Evolutionary conservation across 2,888 invertebrate genomes (phyloP).

Genomic region (Ennomos quercinarius): DNA sequence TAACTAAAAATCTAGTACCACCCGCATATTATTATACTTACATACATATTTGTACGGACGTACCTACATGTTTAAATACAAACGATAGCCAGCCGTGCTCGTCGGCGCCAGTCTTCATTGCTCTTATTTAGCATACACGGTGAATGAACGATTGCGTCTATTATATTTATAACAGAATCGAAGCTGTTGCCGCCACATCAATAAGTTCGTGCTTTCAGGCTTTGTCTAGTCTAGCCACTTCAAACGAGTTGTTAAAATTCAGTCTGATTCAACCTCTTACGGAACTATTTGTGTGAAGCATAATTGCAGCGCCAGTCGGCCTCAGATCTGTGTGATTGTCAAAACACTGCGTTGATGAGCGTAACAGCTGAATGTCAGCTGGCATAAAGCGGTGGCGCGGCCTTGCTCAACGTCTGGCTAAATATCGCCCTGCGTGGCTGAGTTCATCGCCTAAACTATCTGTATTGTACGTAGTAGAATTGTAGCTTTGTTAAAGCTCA

Average conservation of each 20-base stretch:
- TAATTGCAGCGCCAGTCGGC: slow-evolving; percentile 58
- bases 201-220: slow-evolving; percentile 15
- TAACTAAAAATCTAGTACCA: slow-evolving; percentile 1
- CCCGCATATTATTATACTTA: slow-evolving; percentile 22
- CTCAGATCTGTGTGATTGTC: slow-evolving; percentile 50
- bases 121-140: slow-evolving; percentile 51
- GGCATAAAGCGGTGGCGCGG: slow-evolving; percentile 41
- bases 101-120: slow-evolving; percentile 56
- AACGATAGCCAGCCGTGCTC: slow-evolving; percentile 40
- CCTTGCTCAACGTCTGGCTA: slow-evolving; percentile 55
- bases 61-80: too few relatives aligned
- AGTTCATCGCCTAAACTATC: slow-evolving; percentile 73
- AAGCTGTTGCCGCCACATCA: slow-evolving; percentile 43
- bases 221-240: slow-evolving; percentile 9
- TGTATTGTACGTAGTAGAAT: slow-evolving; percentile 48
- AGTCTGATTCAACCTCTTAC: slow-evolving; percentile 3
- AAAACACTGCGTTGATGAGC: slow-evolving; percentile 38
- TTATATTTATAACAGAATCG: slow-evolving; percentile 44
- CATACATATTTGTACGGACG: slow-evolving; percentile 41
- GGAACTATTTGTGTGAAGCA: slow-evolving; percentile 9
- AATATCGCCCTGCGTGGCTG: slow-evolving; percentile 58
- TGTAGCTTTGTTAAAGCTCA: slow-evolving; percentile 54
- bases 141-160: slow-evolving; percentile 53
- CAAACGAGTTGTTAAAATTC: slow-evolving; percentile 18
- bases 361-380: slow-evolving; percentile 27